Conservation (phyloP, 2,888 invertebrate species). For the Thalpophila matura region DNA sequence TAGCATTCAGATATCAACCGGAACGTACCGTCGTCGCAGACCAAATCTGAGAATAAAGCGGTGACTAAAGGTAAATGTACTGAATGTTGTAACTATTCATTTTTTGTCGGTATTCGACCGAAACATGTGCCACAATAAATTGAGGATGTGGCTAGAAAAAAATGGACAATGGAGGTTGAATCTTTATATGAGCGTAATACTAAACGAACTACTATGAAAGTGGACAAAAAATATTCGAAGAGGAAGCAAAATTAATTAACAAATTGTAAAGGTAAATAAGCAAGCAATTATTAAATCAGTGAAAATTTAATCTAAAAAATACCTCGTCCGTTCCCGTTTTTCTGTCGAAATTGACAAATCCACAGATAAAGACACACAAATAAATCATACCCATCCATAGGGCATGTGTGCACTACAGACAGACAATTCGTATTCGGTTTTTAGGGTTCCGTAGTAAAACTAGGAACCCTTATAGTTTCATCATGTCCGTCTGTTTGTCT, state of each 20-base stretch:
- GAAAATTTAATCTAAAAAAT: constrained; percentile 15
- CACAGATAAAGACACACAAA: too few relatives aligned
- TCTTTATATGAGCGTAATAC: constrained; percentile 32
- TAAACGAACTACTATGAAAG: constrained; percentile 6
- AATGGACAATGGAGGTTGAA: constrained; percentile 83
- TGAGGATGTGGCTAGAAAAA: constrained; percentile 91
- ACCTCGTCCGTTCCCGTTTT: constrained; percentile 64
- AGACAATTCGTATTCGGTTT: too few relatives aligned
- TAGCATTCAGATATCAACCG: constrained; percentile 65
- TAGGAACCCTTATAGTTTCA: too few relatives aligned
- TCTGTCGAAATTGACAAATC: constrained; percentile 61
- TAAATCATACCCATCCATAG: constrained; percentile 6
- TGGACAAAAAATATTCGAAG: constrained; percentile 17
- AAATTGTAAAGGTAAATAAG: not conserved
- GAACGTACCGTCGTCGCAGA: constrained; percentile 54
- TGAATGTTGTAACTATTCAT: constrained; percentile 73
- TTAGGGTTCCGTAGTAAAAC: too few relatives aligned
- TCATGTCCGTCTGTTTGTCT: too few relatives aligned
- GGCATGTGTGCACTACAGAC: too few relatives aligned
- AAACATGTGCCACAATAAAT: constrained; percentile 88
- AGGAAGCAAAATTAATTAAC: not conserved
- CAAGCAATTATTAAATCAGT: not conserved
- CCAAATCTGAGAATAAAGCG: constrained; percentile 74
- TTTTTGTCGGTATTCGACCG: constrained; percentile 86
- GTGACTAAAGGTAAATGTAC: constrained; percentile 77